Evolutionary conservation across 1,140 invertebrate species (phyloP).

Genomic region (Pararge aegeria): DNA sequence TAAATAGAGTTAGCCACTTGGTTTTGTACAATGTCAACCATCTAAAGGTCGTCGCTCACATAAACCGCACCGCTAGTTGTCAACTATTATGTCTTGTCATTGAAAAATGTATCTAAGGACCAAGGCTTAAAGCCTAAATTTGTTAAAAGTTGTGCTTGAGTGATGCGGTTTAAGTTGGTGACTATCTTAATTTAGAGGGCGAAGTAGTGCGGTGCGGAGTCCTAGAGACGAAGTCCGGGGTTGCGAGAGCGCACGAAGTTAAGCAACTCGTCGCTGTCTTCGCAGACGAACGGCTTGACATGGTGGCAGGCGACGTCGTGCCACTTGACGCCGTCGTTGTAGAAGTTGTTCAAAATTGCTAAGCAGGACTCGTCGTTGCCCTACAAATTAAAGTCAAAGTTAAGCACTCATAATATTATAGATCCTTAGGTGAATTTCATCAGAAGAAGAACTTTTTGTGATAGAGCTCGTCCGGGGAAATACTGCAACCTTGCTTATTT

Average conservation of each 20-base stretch:
- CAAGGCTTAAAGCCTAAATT: too few species aligned
- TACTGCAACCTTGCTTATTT: too few species aligned
- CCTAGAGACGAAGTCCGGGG: conserved; percentile 89
- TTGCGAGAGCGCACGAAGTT: conserved; percentile 94
- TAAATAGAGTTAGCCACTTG: conserved; percentile 60
- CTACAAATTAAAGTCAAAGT: conserved; percentile 66
- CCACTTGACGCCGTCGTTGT: conserved; percentile 95
- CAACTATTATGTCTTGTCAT: too few species aligned
- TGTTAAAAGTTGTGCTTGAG: background rate
- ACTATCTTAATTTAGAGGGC: conserved; percentile 37
- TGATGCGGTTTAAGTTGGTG: background rate
- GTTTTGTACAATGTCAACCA: conserved; percentile 71
- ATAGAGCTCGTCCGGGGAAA: too few species aligned
- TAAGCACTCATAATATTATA: too few species aligned
- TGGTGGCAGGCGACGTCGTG: conserved; percentile 96
- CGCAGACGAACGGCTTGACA: conserved; percentile 95
- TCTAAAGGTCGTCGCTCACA: conserved; percentile 31
- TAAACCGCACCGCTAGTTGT: background rate
- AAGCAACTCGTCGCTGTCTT: conserved; percentile 94
- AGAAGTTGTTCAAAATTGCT: conserved; percentile 95
- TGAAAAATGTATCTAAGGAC: too few species aligned
- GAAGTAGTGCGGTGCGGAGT: conserved; percentile 24
- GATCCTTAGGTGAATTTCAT: too few species aligned
- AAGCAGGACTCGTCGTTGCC: conserved; percentile 94
- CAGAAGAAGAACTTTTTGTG: too few species aligned